These are phyloP conservation scores for Leptodactylus fallax DNA, from an alignment of 2,797 vertebrate genomes.

Conservation along the genomic window DNA sequence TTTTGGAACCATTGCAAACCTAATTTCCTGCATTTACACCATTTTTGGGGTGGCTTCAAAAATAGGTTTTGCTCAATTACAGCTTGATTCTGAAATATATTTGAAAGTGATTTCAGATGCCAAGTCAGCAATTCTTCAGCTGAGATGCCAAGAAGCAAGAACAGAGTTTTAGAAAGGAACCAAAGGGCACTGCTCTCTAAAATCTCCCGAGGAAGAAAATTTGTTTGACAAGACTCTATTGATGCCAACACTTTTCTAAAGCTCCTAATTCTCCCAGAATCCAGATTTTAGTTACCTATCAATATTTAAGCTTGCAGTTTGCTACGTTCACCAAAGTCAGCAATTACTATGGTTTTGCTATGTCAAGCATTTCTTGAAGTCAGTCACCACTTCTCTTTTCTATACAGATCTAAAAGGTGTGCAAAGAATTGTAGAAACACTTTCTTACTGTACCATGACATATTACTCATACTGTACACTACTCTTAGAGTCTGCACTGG, in stretches of 20 bases:
- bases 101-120: constrained; percentile 18
- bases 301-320: constrained; percentile 49
- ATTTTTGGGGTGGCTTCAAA: background rate
- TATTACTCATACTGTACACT: background rate
- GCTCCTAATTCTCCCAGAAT: constrained; percentile 32
- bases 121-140: constrained; percentile 13
- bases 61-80: background rate
- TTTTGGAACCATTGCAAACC: too few species aligned
- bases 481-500: background rate
- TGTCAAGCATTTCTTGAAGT: constrained; percentile 29
- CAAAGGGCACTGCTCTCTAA: constrained; percentile 26
- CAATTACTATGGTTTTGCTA: constrained; percentile 39
- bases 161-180: constrained; percentile 32
- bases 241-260: constrained; percentile 40
- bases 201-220: constrained; percentile 24
- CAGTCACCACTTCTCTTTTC: constrained; percentile 1
- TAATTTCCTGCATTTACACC: background rate
- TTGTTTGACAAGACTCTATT: constrained; percentile 48
- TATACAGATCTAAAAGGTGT: background rate
- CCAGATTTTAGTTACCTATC: constrained; percentile 32
- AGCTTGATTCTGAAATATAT: background rate
- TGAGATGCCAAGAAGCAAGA: constrained; percentile 20
- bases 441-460: background rate
- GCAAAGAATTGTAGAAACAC: background rate
- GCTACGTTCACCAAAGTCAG: constrained; percentile 33